Evolutionary conservation across 2,888 invertebrate genomes (phyloP).

Genomic region (Leptopilina syphax): DNA sequence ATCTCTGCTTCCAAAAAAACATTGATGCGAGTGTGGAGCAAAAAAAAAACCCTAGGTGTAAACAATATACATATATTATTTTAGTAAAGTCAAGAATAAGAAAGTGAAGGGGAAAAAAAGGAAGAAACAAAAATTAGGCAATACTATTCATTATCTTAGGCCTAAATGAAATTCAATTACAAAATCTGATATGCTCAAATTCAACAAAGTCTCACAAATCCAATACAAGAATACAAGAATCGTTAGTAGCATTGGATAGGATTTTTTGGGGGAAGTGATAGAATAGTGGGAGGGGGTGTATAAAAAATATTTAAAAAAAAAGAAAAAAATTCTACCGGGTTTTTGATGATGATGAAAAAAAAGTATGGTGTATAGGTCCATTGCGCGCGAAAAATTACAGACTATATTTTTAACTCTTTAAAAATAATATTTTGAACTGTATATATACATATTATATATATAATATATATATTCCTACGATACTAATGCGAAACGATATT

Average conservation of each 20-base stretch:
- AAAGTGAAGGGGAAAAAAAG: constrained; percentile 33
- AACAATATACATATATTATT: constrained; percentile 57
- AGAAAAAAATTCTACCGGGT: constrained; percentile 43
- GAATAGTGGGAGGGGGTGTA: constrained; percentile 52
- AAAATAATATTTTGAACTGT: constrained; percentile 75
- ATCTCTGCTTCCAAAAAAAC: constrained; percentile 44
- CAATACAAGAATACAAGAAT: constrained; percentile 53
- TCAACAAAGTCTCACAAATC: constrained; percentile 65
- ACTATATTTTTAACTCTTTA: constrained; percentile 77
- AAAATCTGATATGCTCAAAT: constrained; percentile 73
- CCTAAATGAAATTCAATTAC: constrained; percentile 70
- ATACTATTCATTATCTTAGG: constrained; percentile 62
- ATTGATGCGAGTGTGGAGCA: constrained; percentile 56
- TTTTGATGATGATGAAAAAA: constrained; percentile 53
- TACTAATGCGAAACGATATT: constrained; percentile 69
- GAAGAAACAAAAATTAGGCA: constrained; percentile 51
- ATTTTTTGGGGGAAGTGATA: constrained; percentile 41
- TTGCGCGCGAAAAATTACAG: constrained; percentile 73
- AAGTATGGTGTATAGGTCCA: constrained; percentile 69
- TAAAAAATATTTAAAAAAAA: constrained; percentile 53
- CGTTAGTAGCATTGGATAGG: constrained; percentile 2
- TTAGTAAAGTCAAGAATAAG: constrained; percentile 60
- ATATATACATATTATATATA: constrained; percentile 63
- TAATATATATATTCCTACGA: constrained; percentile 62
- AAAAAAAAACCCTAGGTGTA: constrained; percentile 44